Conservation (phyloP, 2,888 invertebrate genomes). For the Glyphotaelius pellucidus region DNA sequence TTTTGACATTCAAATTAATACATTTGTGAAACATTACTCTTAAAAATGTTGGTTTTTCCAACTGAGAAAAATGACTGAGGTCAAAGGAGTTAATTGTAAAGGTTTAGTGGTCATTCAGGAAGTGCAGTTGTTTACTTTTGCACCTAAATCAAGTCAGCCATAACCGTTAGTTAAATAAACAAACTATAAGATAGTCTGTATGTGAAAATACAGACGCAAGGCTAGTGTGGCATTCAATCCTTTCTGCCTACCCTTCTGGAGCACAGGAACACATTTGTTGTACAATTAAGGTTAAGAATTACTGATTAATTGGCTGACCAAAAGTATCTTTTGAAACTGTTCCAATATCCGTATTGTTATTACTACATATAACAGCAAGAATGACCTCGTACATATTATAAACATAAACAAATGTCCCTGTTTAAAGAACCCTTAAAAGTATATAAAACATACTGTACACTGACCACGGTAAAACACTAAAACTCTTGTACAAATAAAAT, state of each 20-base stretch:
- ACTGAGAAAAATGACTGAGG: neutral
- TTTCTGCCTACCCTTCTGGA: conserved; percentile 34
- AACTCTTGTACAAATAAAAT: neutral
- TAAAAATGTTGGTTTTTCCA: neutral
- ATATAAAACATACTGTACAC: neutral
- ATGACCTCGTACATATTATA: neutral
- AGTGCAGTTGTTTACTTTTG: neutral
- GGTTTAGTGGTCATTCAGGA: neutral
- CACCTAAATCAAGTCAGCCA: neutral
- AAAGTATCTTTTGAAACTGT: conserved; percentile 40
- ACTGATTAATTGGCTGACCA: conserved; percentile 41
- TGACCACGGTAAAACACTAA: neutral
- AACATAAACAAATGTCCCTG: neutral
- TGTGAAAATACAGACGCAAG: conserved; percentile 3
- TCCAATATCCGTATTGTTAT: neutral
- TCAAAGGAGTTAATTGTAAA: neutral
- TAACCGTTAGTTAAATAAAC: neutral
- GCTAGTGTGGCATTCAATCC: conserved; percentile 41
- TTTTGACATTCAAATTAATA: neutral
- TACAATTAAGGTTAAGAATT: conserved; percentile 31
- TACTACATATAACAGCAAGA: neutral
- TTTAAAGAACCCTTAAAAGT: neutral
- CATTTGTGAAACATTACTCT: neutral
- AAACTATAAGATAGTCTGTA: neutral
- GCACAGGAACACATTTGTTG: neutral